A percentile compares a stretch with the other conserved stretches of the same genome.
Conservation (phyloP, 2,888 invertebrate species). For the Diplolepis rosae region DNA sequence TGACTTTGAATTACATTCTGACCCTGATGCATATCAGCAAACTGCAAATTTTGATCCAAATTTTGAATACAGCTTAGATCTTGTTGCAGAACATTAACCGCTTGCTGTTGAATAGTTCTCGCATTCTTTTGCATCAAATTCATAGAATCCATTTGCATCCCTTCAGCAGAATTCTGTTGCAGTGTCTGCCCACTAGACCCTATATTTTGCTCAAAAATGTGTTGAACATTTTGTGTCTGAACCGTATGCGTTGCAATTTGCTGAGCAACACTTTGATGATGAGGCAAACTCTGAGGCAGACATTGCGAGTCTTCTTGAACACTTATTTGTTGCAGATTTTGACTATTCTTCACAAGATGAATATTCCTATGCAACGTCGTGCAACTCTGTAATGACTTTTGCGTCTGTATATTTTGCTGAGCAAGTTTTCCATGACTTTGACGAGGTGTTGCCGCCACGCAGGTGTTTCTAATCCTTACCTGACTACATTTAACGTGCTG, state of each 20-base stretch:
- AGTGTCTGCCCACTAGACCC: constrained; percentile 36
- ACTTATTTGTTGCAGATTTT: constrained; percentile 55
- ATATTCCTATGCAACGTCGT: constrained; percentile 55
- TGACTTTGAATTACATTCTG: constrained; percentile 51
- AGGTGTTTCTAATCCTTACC: constrained; percentile 41
- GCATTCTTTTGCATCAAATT: constrained; percentile 60
- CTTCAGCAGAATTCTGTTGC: constrained; percentile 55
- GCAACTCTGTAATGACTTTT: constrained; percentile 49
- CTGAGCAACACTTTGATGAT: constrained; percentile 65
- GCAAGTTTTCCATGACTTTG: constrained; percentile 48
- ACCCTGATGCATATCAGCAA: constrained; percentile 50
- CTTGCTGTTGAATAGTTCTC: constrained; percentile 62
- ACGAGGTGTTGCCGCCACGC: constrained; percentile 45
- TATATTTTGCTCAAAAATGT: constrained; percentile 66
- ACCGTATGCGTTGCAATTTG: constrained; percentile 67
- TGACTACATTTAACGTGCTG: constrained; percentile 53
- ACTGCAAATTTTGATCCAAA: constrained; percentile 60
- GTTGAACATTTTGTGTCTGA: constrained; percentile 66
- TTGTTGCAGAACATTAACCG: constrained; percentile 64
- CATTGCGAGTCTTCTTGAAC: constrained; percentile 59
- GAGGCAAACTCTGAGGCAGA: constrained; percentile 53
- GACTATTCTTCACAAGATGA: constrained; percentile 61
- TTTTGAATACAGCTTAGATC: constrained; percentile 57
- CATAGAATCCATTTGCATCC: constrained; percentile 51
- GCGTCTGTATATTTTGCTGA: constrained; percentile 45